A percentile compares a stretch with the other conserved stretches of the same genome.
Conservation (phyloP, 2,888 invertebrate genomes). For the Agonopterix heracliana region DNA sequence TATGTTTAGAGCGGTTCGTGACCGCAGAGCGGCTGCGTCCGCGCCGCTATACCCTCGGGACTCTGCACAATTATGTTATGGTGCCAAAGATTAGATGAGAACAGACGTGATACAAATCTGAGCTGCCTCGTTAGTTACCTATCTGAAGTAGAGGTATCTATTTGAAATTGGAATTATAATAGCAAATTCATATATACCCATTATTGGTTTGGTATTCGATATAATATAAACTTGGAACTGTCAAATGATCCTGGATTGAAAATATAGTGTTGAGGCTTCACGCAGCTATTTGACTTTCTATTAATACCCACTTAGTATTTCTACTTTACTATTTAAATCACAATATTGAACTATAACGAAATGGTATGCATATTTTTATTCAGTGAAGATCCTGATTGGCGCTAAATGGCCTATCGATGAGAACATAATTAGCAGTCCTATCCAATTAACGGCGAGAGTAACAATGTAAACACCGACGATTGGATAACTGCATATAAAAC, state of each 20-base stretch:
- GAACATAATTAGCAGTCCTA: background rate
- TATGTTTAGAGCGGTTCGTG: slow-evolving; percentile 68
- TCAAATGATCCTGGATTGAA: too few species aligned
- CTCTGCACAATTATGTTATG: slow-evolving; percentile 62
- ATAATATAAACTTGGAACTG: too few species aligned
- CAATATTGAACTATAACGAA: too few species aligned
- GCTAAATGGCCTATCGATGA: too few species aligned
- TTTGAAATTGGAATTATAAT: slow-evolving; percentile 5
- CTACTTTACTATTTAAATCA: too few species aligned
- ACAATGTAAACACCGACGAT: slow-evolving; percentile 10
- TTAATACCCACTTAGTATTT: too few species aligned
- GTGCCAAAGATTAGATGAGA: slow-evolving; percentile 55
- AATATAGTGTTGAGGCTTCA: too few species aligned
- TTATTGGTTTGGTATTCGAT: too few species aligned
- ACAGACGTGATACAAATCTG: slow-evolving; percentile 33
- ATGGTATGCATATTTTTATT: too few species aligned
- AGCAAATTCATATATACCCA: background rate
- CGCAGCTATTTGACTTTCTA: too few species aligned
- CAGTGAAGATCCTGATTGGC: too few species aligned
- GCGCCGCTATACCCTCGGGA: slow-evolving; percentile 53
- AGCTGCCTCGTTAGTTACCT: slow-evolving; percentile 2
- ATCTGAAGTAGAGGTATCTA: slow-evolving; percentile 1
- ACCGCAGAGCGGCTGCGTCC: slow-evolving; percentile 46
- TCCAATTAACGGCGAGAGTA: slow-evolving; percentile 7
- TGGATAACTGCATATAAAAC: slow-evolving; percentile 9